These are phyloP conservation scores for Grammomys dolichurus DNA, from an alignment of 2,113 vertebrate genomes.

Conservation along the genomic window DNA sequence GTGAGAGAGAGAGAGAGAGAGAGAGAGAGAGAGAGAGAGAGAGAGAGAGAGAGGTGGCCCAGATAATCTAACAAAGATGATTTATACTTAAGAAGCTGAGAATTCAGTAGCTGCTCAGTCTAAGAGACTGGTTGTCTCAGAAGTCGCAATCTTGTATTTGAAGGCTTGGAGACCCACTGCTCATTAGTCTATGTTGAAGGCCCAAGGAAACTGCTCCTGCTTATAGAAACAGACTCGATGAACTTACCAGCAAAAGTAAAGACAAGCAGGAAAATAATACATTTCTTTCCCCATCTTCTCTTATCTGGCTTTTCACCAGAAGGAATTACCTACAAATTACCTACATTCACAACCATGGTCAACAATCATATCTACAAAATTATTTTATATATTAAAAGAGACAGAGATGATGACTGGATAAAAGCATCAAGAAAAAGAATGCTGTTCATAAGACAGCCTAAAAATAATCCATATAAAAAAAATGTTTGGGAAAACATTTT, in stretches of 20 bases:
- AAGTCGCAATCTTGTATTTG: not conserved
- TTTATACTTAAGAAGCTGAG: not conserved
- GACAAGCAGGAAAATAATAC: not conserved
- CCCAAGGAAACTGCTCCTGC: not conserved
- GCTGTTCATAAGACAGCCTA: not conserved
- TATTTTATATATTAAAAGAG: not conserved
- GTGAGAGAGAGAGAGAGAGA: not conserved
- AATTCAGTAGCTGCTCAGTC: not conserved
- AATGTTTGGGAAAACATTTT: not conserved
- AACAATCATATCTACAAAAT: not conserved
- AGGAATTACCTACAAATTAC: not conserved
- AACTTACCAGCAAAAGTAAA: not conserved
- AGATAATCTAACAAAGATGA: not conserved
- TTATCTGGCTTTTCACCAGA: not conserved
- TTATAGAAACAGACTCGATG: not conserved
- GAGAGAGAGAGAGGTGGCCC: not conserved
- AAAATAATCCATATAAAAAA: not conserved
- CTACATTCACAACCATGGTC: not conserved
- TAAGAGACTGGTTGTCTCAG: not conserved
- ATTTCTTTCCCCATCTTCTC: not conserved
- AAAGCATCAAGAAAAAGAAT: not conserved
- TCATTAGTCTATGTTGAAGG: not conserved
- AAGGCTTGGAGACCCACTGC: not conserved
- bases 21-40: not conserved
- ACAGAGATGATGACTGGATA: not conserved